Evolutionary conservation across 2,888 invertebrate species (phyloP), one percentile per base, ranked within the genome.

Genomic region (Campoplex capitator): DNA sequence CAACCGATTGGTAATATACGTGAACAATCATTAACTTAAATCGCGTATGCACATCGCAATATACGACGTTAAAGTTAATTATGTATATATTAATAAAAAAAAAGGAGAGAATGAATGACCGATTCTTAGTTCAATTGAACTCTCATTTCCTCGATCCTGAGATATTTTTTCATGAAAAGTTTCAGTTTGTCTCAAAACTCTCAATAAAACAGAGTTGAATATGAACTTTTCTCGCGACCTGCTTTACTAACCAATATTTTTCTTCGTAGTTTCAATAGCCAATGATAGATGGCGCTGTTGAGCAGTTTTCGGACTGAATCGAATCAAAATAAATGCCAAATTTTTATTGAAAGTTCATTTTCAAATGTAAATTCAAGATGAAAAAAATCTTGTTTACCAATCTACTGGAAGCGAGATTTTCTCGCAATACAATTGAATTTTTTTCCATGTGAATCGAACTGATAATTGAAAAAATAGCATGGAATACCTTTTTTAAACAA

Each of bases 21-120:
- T 2, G 62, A 62, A 62, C 32, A 62, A 62, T 62, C 62, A 28
- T 23, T 28, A 32, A 32, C 62, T 62, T 32, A 32, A 51, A 32
- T 62, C 13, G 32, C 62, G 62, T 83, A 35, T 85, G 76, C 77
- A 32, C 32, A 73, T 70, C 56, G 74, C 78, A 78, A 86, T 86
- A 67, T 79, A 86, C 38, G 23, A 71, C 32, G 35, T 48, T 65
- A 65, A 18, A 13, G 32, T 62, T 62, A 32, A 62, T 62, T 32
- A 62, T 62, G 16, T 7, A 38, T 38, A 4, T 28, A 28, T 58
- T 11, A 62, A 62, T 62, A 62, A 62, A 62, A 58, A 32, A 62
- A 28, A 28, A 23, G 38, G 38, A 38, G 38, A 9, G 6, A 62
- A 32, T 3, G 7, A 13, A 32, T 32, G 1, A 62, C 32, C 32